phyloP scores from a whole-genome alignment of 2,888 invertebrate genomes.

The Caenorhabditis sp. region DNA sequence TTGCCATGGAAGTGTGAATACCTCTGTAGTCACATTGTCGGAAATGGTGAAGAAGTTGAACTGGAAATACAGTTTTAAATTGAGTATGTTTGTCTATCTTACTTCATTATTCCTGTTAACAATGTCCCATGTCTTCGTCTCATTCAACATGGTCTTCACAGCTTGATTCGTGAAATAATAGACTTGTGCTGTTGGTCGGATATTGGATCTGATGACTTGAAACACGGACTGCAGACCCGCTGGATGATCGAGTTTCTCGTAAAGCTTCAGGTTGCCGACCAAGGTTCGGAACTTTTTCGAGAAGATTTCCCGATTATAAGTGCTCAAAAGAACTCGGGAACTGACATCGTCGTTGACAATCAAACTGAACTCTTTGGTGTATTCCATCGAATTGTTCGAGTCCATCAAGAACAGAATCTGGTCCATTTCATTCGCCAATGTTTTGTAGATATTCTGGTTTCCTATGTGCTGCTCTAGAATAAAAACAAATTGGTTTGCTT shows the following conservation, averaged over 20 bases:
- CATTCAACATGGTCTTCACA: constrained; percentile 14
- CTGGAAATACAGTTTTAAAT: constrained; percentile 13
- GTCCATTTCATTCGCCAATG: constrained; percentile 27
- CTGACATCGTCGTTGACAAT: constrained; percentile 31
- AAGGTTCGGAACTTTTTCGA: constrained; percentile 4
- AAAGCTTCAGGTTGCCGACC: neutral
- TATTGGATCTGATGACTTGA: constrained; percentile 32
- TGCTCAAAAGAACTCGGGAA: constrained; percentile 38
- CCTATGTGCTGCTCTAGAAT: constrained; percentile 23
- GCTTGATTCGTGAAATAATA: constrained; percentile 53
- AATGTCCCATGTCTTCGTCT: constrained; percentile 35
- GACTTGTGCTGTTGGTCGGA: constrained; percentile 43
- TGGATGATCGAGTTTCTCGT: constrained; percentile 2
- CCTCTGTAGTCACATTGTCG: constrained; percentile 34
- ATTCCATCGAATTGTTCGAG: neutral
- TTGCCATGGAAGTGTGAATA: constrained; percentile 31
- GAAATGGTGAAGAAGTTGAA: constrained; percentile 51
- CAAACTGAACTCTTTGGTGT: constrained; percentile 44
- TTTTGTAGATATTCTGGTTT: constrained; percentile 18
- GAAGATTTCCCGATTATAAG: constrained; percentile 25
- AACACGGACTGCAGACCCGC: constrained; percentile 33
- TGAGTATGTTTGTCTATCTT: neutral
- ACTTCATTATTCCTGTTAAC: constrained; percentile 33
- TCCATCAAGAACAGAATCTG: constrained; percentile 16
- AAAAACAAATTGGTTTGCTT: constrained; percentile 38